Evolutionary conservation across 2,797 vertebrate species (phyloP).

Genomic region (Bryconaethiops microstoma): DNA sequence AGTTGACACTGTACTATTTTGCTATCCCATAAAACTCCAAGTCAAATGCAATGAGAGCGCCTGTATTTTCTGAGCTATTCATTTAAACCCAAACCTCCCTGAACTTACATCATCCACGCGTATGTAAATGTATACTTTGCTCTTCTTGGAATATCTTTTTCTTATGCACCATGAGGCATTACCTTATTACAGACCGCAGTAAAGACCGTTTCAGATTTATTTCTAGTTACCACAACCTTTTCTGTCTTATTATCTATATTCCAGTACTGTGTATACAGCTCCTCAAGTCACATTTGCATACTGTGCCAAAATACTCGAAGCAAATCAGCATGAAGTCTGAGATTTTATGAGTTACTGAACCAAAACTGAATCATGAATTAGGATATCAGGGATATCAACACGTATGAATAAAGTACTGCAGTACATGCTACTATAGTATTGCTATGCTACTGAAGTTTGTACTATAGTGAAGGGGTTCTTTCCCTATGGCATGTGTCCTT

Average conservation of each 20-base stretch:
- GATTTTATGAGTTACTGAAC: background rate
- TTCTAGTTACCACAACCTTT: too few species aligned
- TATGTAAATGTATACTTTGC: background rate
- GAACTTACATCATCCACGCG: background rate
- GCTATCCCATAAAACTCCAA: background rate
- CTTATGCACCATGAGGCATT: too few species aligned
- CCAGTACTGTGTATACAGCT: background rate
- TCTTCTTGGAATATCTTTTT: too few species aligned
- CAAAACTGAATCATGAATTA: background rate
- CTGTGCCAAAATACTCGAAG: too few species aligned
- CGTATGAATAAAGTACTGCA: background rate
- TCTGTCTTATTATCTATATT: background rate
- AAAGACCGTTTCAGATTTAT: too few species aligned
- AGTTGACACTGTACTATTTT: slow-evolving; percentile 7
- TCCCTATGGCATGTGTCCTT: background rate
- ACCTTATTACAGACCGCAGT: too few species aligned
- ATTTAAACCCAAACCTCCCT: background rate
- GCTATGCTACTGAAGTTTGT: background rate
- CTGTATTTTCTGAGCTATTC: background rate
- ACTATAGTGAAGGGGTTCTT: background rate
- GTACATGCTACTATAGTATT: background rate
- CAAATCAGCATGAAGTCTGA: background rate
- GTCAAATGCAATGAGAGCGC: background rate
- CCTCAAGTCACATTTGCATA: background rate
- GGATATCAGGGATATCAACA: background rate